Conservation (phyloP, 2,797 vertebrate genomes). For the Graptemys geographica region DNA sequence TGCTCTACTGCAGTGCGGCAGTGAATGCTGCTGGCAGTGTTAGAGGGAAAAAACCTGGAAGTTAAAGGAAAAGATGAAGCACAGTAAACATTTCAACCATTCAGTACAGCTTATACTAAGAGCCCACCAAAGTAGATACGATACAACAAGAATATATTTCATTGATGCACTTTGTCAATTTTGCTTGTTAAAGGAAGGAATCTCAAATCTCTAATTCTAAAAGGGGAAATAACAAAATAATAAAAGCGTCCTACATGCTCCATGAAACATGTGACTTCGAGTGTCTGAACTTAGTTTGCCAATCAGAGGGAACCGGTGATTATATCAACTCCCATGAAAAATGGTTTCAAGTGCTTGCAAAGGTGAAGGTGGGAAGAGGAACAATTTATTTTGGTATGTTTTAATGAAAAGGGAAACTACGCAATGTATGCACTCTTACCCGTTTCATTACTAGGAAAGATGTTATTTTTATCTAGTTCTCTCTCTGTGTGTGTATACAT, state of each 20-base stretch:
- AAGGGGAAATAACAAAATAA: background rate
- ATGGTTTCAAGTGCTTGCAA: background rate
- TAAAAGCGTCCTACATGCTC: background rate
- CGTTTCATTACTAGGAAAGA: background rate
- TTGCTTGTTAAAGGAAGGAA: background rate
- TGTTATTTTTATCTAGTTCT: background rate
- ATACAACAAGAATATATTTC: slow-evolving; percentile 57
- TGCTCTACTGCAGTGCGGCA: slow-evolving; percentile 97
- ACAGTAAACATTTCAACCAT: slow-evolving; percentile 69
- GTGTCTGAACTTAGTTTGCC: background rate
- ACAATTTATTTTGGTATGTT: background rate
- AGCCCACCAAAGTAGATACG: slow-evolving; percentile 8
- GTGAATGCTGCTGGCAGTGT: slow-evolving; percentile 78
- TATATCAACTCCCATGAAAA: background rate
- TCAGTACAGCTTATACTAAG: slow-evolving; percentile 28
- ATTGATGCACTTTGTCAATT: background rate
- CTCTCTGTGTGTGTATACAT: background rate
- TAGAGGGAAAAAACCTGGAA: slow-evolving; percentile 79
- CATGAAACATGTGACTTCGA: background rate
- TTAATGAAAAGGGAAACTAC: background rate
- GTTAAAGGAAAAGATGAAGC: slow-evolving; percentile 70
- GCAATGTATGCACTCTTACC: background rate
- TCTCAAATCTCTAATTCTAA: background rate
- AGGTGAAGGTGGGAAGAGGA: background rate
- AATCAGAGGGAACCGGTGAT: background rate